Evolutionary conservation across 2,113 vertebrate species (phyloP), one percentile per base, ranked within the genome.

Genomic region (Platichthys stellatus): DNA sequence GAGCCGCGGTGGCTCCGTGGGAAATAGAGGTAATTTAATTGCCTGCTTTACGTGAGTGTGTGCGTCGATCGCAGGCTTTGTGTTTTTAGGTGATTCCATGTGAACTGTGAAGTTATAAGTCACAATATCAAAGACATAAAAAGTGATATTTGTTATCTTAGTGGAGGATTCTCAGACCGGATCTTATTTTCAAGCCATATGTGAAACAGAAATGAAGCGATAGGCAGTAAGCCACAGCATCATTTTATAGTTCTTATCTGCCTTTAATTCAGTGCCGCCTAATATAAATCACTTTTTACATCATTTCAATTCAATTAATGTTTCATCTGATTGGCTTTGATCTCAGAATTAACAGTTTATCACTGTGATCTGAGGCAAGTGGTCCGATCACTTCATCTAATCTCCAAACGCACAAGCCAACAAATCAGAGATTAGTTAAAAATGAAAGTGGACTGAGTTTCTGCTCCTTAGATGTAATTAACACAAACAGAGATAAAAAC

Each of bases 21-120:
- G 60, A 70, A 80, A 76, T 81, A 66, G 68, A 80, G 47, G 67
- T 31, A 63, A 84, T 69, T 63, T 24, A 45, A 86, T 82, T 63
- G 38, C 20, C 63, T 31, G 3, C 12, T 59, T 59, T 53, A 59
- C 68, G 65, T 75, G 26, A 74, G 59, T 49, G 38, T 63, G 38
- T 78, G 11, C 45, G 5, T 63, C 2, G 17, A 4, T 67, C 24
- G 63, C 8, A 14, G 56, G 24, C 35, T 60, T 57, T 69, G 45
- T 64, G 49, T 69, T 72, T 63, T 77, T 5, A 67, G 40, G 49
- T 28, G 26, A 61, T 31, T 59, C 60, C 14, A 9, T 13, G 11
- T 53, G 64, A 13, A 4, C 38, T 69, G 2, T 24, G 15, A 66
- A 4, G 31, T 64, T 45, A 57, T 35, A 31, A 69, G 14, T 7